Conservation (phyloP, 2,888 invertebrate genomes). For the Latrodectus hesperus region DNA sequence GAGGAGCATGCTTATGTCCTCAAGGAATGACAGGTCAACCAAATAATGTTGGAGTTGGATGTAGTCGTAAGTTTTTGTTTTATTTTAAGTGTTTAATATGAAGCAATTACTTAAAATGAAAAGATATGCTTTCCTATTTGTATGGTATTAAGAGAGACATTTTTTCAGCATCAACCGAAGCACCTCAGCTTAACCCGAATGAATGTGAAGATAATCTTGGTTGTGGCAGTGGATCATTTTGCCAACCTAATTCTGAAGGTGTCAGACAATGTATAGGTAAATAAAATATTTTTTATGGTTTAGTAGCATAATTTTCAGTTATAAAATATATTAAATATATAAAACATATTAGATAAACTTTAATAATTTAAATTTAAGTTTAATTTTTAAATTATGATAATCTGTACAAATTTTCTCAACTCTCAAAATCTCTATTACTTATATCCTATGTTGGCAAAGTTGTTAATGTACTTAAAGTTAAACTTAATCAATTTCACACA, state of each 20-base stretch:
- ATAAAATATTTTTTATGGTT: neutral
- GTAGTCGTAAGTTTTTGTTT: slow-evolving; percentile 61
- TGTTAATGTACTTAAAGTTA: too few relatives aligned
- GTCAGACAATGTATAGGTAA: slow-evolving; percentile 65
- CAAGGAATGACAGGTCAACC: slow-evolving; percentile 89
- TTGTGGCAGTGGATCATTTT: slow-evolving; percentile 64
- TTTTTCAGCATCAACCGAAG: slow-evolving; percentile 56
- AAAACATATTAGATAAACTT: too few relatives aligned
- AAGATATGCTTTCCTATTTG: neutral
- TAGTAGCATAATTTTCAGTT: too few relatives aligned
- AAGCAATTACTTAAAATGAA: neutral
- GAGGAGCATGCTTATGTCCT: slow-evolving; percentile 85
- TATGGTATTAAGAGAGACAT: neutral
- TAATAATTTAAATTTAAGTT: neutral
- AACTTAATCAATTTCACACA: too few relatives aligned
- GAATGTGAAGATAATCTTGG: slow-evolving; percentile 68
- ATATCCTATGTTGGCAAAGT: too few relatives aligned
- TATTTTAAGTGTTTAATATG: neutral
- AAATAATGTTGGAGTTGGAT: slow-evolving; percentile 73
- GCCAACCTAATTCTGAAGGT: slow-evolving; percentile 56
- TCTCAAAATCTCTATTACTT: neutral
- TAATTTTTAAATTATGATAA: neutral
- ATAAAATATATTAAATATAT: too few relatives aligned
- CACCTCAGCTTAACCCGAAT: slow-evolving; percentile 39
- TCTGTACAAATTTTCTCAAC: too few relatives aligned